Conservation (phyloP, 2,888 invertebrate genomes). For the Neria commutata region DNA sequence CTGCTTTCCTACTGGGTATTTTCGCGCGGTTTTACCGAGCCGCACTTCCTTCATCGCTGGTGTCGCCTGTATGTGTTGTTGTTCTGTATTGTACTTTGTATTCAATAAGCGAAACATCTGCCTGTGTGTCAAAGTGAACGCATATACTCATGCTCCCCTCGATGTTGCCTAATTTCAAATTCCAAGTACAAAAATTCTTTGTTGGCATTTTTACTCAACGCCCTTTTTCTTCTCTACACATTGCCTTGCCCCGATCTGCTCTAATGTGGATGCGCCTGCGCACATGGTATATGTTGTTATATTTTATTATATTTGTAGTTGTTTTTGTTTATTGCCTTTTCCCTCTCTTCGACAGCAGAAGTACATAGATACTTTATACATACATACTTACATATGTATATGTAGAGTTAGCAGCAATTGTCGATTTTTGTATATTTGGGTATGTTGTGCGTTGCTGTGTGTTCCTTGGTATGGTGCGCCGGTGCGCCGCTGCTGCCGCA, state of each 20-base stretch:
- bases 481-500: no score
- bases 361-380: slow-evolving; percentile 9
- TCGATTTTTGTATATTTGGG: no score
- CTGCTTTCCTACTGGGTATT: no score
- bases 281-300: slow-evolving; percentile 17
- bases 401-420: no score
- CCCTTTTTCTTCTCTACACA: not conserved
- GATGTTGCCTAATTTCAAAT: slow-evolving; percentile 34
- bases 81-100: no score
- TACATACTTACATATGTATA: not conserved
- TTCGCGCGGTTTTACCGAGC: no score
- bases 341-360: slow-evolving; percentile 6
- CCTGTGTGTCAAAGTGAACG: not conserved
- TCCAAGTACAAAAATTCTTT: slow-evolving; percentile 26
- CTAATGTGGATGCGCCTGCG: not conserved
- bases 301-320: not conserved
- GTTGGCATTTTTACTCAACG: not conserved
- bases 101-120: no score
- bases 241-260: not conserved
- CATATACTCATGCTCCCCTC: not conserved
- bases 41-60: no score
- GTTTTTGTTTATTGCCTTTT: not conserved
- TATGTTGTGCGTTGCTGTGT: not conserved
- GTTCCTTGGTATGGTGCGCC: no score
- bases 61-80: no score